These are phyloP conservation scores for Drosophila eugracilis DNA, from an alignment of 1,140 invertebrate species.

Conservation along the genomic window DNA sequence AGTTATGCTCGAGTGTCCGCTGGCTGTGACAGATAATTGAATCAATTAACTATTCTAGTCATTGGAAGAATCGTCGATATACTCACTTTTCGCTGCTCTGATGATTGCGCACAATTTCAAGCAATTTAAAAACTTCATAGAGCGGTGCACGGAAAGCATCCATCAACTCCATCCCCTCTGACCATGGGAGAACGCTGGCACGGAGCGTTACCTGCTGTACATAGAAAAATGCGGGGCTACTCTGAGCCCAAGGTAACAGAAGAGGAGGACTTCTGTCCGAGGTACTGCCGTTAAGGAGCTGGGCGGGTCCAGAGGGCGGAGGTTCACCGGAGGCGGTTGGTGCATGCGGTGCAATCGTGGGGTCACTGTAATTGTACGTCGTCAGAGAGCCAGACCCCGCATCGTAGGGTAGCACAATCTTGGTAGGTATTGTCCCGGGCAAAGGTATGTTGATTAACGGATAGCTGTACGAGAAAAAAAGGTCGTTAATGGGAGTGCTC, in stretches of 20 bases:
- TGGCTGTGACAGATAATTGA: conserved; percentile 84
- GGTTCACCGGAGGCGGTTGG: conserved; percentile 3
- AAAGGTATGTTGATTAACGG: conserved; percentile 84
- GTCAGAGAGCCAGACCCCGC: conserved; percentile 15
- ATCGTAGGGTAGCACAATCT: conserved; percentile 82
- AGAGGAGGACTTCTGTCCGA: conserved; percentile 11
- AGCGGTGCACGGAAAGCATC: conserved; percentile 96
- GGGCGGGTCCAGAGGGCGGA: background rate
- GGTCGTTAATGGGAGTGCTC: conserved; percentile 49
- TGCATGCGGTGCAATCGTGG: background rate
- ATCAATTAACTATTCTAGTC: conserved; percentile 41
- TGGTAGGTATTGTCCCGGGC: conserved; percentile 84
- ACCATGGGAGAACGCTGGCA: conserved; percentile 93
- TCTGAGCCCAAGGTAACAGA: conserved; percentile 86
- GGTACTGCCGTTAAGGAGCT: conserved; percentile 48
- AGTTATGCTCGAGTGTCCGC: conserved; percentile 91
- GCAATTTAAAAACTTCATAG: conserved; percentile 93
- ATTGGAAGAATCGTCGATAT: background rate
- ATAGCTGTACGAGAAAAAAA: conserved; percentile 60
- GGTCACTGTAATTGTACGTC: conserved; percentile 42
- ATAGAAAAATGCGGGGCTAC: conserved; percentile 89
- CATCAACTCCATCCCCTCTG: conserved; percentile 90
- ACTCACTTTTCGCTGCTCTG: conserved; percentile 90
- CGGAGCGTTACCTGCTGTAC: conserved; percentile 92
- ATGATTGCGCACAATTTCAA: conserved; percentile 94